Percentiles rank a stretch among this genome's conserved stretches.
These are phyloP conservation scores for Pelagia noctiluca DNA, from an alignment of 30 jellyfish, hydroid and myxozoan genomes.

Conservation along the genomic window DNA sequence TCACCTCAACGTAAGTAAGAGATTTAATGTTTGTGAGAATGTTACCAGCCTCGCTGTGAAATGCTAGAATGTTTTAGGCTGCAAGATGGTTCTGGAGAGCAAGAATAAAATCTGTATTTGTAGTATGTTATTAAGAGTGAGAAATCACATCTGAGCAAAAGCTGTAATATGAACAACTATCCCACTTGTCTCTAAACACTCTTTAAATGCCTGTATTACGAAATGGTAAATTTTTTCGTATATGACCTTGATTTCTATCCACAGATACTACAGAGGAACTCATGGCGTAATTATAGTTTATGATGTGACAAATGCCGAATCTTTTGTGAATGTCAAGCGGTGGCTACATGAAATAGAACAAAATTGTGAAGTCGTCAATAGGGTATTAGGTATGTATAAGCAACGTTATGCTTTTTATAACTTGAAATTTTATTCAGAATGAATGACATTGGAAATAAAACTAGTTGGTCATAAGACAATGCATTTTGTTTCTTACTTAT, in stretches of 20 bases:
- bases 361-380: conserved; percentile 94
- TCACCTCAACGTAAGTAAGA: conserved; percentile 99
- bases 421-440: background rate
- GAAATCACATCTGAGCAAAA: too few relatives aligned
- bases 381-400: conserved; percentile 87
- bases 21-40: background rate
- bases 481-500: too few relatives aligned
- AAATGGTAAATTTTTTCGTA: too few relatives aligned
- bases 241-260: too few relatives aligned
- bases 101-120: too few relatives aligned
- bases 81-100: too few relatives aligned
- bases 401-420: background rate
- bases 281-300: conserved; percentile 98
- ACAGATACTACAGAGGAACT: conserved; percentile 96
- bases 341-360: conserved; percentile 99
- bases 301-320: conserved; percentile 98
- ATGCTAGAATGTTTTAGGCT: background rate
- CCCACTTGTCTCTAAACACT: too few relatives aligned
- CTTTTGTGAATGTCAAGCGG: conserved; percentile 97
- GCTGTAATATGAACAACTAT: too few relatives aligned
- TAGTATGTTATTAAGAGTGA: too few relatives aligned
- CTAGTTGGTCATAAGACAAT: too few relatives aligned
- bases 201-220: too few relatives aligned
- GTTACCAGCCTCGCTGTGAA: background rate
- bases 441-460: too few relatives aligned